Evolutionary conservation across 1,140 invertebrate genomes (phyloP).

Genomic region (Hypothenemus hampei): DNA sequence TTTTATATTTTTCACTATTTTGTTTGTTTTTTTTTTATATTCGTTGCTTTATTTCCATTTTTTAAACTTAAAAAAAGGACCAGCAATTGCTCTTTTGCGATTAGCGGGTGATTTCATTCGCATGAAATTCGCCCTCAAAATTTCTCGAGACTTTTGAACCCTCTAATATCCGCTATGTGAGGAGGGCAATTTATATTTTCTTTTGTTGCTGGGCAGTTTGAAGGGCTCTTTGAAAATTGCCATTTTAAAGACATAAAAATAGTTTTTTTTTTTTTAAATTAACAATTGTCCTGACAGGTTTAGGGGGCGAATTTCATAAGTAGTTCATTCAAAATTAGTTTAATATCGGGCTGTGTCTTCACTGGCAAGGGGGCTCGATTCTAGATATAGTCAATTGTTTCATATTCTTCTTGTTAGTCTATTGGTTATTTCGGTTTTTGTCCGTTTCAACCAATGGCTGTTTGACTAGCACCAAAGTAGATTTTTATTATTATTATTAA

Average conservation of each 20-base stretch:
- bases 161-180: no score
- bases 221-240: not conserved
- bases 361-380: constrained; percentile 33
- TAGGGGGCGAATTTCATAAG: constrained; percentile 29
- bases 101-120: constrained; percentile 20
- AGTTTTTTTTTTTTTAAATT: no score
- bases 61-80: constrained; percentile 23
- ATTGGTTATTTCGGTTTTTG: constrained; percentile 40
- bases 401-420: constrained; percentile 41
- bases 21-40: constrained; percentile 43
- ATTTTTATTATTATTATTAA: constrained; percentile 36
- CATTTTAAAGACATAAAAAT: not conserved
- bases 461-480: constrained; percentile 46
- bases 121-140: constrained; percentile 19
- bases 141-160: no score
- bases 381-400: constrained; percentile 46
- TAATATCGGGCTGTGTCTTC: constrained; percentile 42
- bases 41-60: constrained; percentile 37
- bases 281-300: no score
- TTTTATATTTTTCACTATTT: constrained; percentile 46
- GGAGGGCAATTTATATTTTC: no score
- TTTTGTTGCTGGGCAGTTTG: no score
- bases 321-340: constrained; percentile 45
- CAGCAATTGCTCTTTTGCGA: constrained; percentile 29
- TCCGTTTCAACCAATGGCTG: constrained; percentile 39